Conservation (phyloP, 2,888 invertebrate genomes). For the Drosophila buzzatii region DNA sequence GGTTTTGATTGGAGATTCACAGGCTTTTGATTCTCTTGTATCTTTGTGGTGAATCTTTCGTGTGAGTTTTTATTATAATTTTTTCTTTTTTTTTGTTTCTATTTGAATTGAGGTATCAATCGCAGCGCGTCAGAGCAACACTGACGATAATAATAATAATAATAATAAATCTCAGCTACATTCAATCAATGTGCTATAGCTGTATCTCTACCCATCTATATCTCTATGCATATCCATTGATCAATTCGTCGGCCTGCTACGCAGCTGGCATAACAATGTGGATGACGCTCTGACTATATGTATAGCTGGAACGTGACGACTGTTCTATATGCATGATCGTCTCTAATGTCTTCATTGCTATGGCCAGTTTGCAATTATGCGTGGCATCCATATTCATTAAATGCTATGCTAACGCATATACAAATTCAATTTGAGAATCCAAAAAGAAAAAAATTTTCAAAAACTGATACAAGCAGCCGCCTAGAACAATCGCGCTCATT, state of each 20-base stretch:
- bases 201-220: neutral
- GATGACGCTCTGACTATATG: slow-evolving; percentile 13
- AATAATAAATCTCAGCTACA: slow-evolving; percentile 33
- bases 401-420: slow-evolving; percentile 19
- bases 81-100: neutral
- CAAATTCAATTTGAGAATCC: slow-evolving; percentile 18
- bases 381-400: slow-evolving; percentile 70
- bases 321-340: slow-evolving; percentile 45
- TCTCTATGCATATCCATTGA: slow-evolving; percentile 58
- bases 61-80: slow-evolving; percentile 5
- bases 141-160: slow-evolving; percentile 42
- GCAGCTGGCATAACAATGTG: slow-evolving; percentile 62
- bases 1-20: slow-evolving; percentile 34
- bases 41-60: slow-evolving; percentile 3
- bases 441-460: neutral
- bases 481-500: slow-evolving; percentile 42
- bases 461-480: neutral
- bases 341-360: slow-evolving; percentile 39
- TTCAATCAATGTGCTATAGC: slow-evolving; percentile 11
- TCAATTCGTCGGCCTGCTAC: slow-evolving; percentile 56
- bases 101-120: slow-evolving; percentile 4
- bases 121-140: slow-evolving; percentile 29
- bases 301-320: slow-evolving; percentile 55
- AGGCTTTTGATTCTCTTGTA: slow-evolving; percentile 24
- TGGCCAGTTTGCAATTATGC: slow-evolving; percentile 58